Evolutionary conservation across 2,113 vertebrate species (phyloP), one percentile per base, ranked within the genome.

Genomic region (Rhynchopsitta pachyrhyncha): DNA sequence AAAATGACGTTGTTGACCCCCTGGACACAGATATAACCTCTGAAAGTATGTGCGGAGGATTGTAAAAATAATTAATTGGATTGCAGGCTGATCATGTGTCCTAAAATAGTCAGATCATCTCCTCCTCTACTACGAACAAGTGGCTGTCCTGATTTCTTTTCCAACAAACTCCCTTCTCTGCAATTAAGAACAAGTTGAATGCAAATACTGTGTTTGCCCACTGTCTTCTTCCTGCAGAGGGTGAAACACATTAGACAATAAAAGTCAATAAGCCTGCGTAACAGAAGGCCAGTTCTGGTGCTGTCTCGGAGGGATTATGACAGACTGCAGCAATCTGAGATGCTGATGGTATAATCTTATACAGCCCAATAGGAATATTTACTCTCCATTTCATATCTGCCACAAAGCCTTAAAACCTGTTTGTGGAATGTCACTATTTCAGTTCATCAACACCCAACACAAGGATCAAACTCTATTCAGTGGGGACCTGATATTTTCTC

Each of bases 221-320:
- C n/a, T 88, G 27, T n/a, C 80, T 69, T 91, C 60, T 73, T 94
- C 87, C 69, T 76, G 59, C 90, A 50, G 33, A 96, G 77, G 87
- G 90, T 95, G 89, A 97, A 97, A 97, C 87, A 83, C 50, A 46
- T 83, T 37, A 53, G 66, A 60, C 71, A 52, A 70, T 87, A 96
- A 95, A 96, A 96, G 82, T 81, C 97, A 97, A 83, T 76, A 82
- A 98, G 85, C 69, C 84, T 62, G 91, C 31, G 8, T 78, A 89
- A 90, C 63, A 93, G n/a, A 55, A 50, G 81, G 55, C 79, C 89
- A 59, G 73, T 49, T 66, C 46, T 17, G 79, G 74, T 8, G 16
- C 71, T 90, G 15, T 85, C 90, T 94, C 66, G 2, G 42, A 89
- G 67, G 80, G 42, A 59, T 22, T 95, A 90, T 82, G 95, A 95